Base-by-base conservation (phyloP, 2,888 invertebrate genomes). In the Erebia aethiops region DNA sequence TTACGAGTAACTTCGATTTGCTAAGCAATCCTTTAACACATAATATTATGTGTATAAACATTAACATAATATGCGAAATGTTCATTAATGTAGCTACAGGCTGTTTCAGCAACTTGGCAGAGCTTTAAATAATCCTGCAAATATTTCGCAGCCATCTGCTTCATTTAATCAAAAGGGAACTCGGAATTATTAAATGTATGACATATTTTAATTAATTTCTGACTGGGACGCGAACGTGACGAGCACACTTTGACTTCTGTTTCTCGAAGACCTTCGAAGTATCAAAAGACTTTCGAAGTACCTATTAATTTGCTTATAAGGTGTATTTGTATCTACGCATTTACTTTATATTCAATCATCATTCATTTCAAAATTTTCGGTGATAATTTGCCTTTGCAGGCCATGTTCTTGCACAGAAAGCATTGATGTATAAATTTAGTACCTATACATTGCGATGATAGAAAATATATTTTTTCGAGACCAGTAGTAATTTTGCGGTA, bases 201-300 rank as follows among this genome's bases (percentile, higher is more conserved):
- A 71, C 77, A 72, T 75, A 77, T 78, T 79, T 78, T 78, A 79
- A 79, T 78, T 77, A 79, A 78, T 77, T 76, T 69, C 73, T 70
- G 74, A 70, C 74, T 64, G 62, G 71, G 71, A 74, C 69, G 67
- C 69, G 67, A 72, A 74, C 65, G 72, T 74, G 64, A 72, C 74
- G 69, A 56, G 61, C 1, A 61, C 18, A 14, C 49, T 62, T 21
- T 49, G 49, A 62, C 49, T 49, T 62, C 58, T 60, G 41, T 41
- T 67, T 52, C 58, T 61, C 18, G 16, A 9, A 58, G 58, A 67
- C 35, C 60, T 52, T 18, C 72, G 69, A 74, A 74, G 70, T 54
- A 16, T 8, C 18, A 11, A 52, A 18, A 16, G 9, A n/a, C 8
- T 18, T 2, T 2, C 9, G 3, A 54, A 54, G 18, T 18, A n/a